Evolutionary conservation across 2,888 invertebrate genomes (phyloP).

Genomic region (Lasioglossum malachurum): DNA sequence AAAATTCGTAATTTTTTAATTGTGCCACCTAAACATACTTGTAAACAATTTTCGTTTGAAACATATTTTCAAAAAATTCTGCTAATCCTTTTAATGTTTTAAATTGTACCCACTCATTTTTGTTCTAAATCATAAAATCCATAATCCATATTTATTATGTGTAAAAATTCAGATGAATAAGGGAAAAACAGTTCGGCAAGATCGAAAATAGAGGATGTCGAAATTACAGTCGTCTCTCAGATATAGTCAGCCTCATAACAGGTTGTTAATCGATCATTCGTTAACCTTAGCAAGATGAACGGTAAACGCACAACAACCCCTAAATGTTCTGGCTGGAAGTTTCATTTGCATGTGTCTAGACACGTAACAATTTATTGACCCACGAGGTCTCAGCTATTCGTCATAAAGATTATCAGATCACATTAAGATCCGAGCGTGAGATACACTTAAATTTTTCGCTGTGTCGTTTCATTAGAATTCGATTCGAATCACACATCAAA

Average conservation of each 20-base stretch:
- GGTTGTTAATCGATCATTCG: slow-evolving; percentile 63
- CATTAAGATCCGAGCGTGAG: background rate
- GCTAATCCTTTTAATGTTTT: background rate
- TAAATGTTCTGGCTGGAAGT: slow-evolving; percentile 25
- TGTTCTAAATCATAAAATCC: background rate
- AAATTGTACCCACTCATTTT: background rate
- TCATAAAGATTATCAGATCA: background rate
- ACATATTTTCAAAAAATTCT: background rate
- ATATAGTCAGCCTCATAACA: slow-evolving; percentile 37
- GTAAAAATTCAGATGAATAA: background rate
- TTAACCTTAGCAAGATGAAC: slow-evolving; percentile 39
- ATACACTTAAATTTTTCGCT: slow-evolving; percentile 7
- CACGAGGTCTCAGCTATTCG: background rate
- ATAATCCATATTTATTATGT: background rate
- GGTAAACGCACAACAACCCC: slow-evolving; percentile 27
- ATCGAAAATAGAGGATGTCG: background rate
- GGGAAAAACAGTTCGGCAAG: background rate
- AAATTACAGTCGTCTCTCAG: background rate
- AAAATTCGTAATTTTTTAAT: background rate
- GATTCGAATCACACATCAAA: background rate
- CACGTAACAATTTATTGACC: slow-evolving; percentile 18
- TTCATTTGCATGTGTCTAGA: slow-evolving; percentile 46
- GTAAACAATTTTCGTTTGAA: too few relatives aligned
- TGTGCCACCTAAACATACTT: background rate
- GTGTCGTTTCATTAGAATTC: background rate